Evolutionary conservation across 1,140 invertebrate species (phyloP).

Genomic region (Eciton burchellii): DNA sequence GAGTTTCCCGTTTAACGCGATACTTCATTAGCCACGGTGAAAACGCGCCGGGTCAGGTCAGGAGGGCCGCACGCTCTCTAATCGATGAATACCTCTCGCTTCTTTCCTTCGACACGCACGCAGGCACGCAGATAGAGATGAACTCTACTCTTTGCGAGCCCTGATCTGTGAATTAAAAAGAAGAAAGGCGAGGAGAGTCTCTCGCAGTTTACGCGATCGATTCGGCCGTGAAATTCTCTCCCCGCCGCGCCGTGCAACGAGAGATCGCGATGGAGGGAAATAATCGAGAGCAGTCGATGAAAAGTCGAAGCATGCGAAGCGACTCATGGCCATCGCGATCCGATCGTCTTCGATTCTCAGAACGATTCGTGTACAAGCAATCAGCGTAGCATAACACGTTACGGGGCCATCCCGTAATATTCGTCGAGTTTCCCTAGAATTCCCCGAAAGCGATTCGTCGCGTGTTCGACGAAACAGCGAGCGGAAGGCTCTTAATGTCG

Average conservation of each 20-base stretch:
- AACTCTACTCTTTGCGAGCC: not conserved
- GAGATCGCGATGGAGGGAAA: too few species aligned
- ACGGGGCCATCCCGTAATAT: constrained; percentile 15
- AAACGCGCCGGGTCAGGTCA: constrained; percentile 68
- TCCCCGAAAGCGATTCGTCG: not conserved
- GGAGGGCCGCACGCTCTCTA: constrained; percentile 31
- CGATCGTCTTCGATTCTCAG: not conserved
- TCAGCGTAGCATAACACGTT: constrained; percentile 17
- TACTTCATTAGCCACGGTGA: constrained; percentile 79
- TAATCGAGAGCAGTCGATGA: too few species aligned
- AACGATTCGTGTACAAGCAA: constrained; percentile 1
- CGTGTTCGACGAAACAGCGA: not conserved
- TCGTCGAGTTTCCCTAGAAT: constrained; percentile 26
- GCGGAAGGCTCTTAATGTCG: not conserved
- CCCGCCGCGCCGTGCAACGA: too few species aligned
- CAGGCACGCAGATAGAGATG: not conserved
- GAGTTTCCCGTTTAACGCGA: constrained; percentile 79
- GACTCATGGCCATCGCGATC: too few species aligned
- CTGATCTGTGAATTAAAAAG: constrained; percentile 16
- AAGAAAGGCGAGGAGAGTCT: constrained; percentile 3
- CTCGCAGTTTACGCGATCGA: too few species aligned
- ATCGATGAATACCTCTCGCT: constrained; percentile 48
- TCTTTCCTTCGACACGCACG: not conserved
- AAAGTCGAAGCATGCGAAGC: not conserved
- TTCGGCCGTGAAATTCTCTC: too few species aligned